A percentile compares a stretch with the other conserved stretches of the same genome.
phyloP scores from a whole-genome alignment of 2,888 invertebrate species.

The Ectemnius lituratus region DNA sequence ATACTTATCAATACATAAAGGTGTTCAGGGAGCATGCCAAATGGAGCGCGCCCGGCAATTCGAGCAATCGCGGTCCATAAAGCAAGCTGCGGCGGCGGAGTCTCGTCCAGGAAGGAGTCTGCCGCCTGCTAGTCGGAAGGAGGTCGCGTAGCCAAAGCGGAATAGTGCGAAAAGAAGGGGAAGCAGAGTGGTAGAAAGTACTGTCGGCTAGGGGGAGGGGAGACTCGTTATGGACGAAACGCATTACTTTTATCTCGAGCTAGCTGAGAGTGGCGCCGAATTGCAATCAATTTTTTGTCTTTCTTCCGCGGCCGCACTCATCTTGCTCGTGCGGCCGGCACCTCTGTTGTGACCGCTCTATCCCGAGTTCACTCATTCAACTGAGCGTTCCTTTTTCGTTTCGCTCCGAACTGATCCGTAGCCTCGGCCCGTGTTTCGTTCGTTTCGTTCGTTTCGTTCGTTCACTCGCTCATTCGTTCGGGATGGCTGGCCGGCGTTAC shows the following conservation, averaged over 20 bases:
- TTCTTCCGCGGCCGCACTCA: conserved; percentile 56
- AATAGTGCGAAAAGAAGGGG: conserved; percentile 41
- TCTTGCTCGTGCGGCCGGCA: conserved; percentile 29
- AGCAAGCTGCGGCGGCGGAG: conserved; percentile 33
- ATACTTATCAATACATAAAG: too few species aligned
- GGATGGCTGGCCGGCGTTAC: conserved; percentile 70
- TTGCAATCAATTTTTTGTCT: conserved; percentile 74
- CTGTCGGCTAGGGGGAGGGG: conserved; percentile 45
- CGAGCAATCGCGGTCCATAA: conserved; percentile 19
- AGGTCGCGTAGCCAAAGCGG: background rate
- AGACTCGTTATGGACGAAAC: conserved; percentile 72
- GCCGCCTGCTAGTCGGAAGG: conserved; percentile 38
- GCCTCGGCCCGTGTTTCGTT: conserved; percentile 56
- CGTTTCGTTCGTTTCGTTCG: conserved; percentile 31
- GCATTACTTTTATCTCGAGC: conserved; percentile 72
- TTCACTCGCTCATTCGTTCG: conserved; percentile 63
- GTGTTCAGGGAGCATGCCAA: background rate
- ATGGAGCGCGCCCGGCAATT: conserved; percentile 19
- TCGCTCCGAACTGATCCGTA: conserved; percentile 66
- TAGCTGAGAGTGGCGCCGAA: conserved; percentile 70
- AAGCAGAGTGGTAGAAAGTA: conserved; percentile 50
- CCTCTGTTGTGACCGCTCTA: conserved; percentile 37
- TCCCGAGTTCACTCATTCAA: conserved; percentile 63
- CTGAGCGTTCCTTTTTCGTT: conserved; percentile 59
- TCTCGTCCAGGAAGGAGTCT: conserved; percentile 50